phyloP scores from a whole-genome alignment of 2,888 invertebrate genomes.

The Lutraria lutraria region DNA sequence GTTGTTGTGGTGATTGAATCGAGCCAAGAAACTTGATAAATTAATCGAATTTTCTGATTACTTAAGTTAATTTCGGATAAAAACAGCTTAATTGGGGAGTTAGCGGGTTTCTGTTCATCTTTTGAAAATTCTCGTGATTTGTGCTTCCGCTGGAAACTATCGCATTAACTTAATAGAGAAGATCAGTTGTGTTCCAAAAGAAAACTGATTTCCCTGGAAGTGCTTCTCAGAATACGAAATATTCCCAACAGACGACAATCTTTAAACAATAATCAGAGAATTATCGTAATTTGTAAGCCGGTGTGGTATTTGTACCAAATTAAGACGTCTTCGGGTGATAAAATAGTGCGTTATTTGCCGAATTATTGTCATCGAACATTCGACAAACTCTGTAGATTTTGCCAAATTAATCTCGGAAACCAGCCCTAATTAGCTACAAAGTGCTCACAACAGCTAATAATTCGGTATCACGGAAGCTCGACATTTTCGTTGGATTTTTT shows the following conservation, averaged over 20 bases:
- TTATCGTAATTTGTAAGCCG: constrained; percentile 68
- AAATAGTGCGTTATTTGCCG: constrained; percentile 52
- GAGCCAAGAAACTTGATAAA: constrained; percentile 56
- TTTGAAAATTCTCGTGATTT: constrained; percentile 67
- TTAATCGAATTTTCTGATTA: constrained; percentile 71
- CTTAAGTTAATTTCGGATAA: constrained; percentile 72
- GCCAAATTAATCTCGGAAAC: constrained; percentile 53
- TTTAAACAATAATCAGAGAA: constrained; percentile 68
- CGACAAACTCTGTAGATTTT: constrained; percentile 53
- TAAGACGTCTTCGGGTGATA: constrained; percentile 59
- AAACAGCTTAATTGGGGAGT: constrained; percentile 69
- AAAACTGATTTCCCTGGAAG: constrained; percentile 52
- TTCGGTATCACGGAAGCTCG: constrained; percentile 30
- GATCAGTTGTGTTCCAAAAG: constrained; percentile 62
- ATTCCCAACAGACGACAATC: constrained; percentile 55
- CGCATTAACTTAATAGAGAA: constrained; percentile 68
- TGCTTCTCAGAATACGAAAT: constrained; percentile 63
- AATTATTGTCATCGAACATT: constrained; percentile 55
- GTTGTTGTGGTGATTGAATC: constrained; percentile 42
- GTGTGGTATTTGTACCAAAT: constrained; percentile 60
- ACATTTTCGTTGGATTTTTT: constrained; percentile 7
- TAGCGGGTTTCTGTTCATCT: constrained; percentile 60
- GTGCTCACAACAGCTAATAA: constrained; percentile 36
- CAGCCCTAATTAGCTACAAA: constrained; percentile 57
- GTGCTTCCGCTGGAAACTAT: constrained; percentile 48